phyloP scores from a whole-genome alignment of 2,797 vertebrate species.

The Benthosema pterotum region DNA sequence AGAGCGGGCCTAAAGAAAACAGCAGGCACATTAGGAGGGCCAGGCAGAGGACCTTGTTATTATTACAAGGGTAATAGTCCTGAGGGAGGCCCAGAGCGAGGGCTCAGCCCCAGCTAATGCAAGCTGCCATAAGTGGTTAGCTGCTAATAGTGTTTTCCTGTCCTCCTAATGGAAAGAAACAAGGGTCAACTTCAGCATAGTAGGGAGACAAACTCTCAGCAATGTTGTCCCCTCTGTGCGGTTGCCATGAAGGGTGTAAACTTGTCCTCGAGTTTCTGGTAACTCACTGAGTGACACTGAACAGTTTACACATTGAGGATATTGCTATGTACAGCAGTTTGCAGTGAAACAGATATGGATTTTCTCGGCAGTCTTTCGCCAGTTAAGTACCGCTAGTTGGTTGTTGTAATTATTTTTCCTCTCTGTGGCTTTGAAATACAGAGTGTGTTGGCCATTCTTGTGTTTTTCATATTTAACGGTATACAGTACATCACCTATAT shows the following conservation, averaged over 20 bases:
- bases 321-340: no score
- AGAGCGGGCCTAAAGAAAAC: constrained; percentile 64
- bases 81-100: constrained; percentile 60
- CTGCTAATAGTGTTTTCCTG: constrained; percentile 78
- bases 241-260: constrained; percentile 35
- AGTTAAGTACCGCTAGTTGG: no score
- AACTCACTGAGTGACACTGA: not conserved
- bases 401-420: no score
- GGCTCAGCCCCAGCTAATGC: constrained; percentile 58
- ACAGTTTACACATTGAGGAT: no score
- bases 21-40: constrained; percentile 61
- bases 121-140: constrained; percentile 67
- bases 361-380: no score
- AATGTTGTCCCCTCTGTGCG: constrained; percentile 23
- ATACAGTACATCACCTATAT: no score
- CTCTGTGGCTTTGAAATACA: not conserved
- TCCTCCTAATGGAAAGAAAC: constrained; percentile 71
- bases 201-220: constrained; percentile 33
- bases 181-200: constrained; percentile 50
- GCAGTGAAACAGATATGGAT: no score
- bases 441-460: not conserved
- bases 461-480: no score
- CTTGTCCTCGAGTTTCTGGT: constrained; percentile 54
- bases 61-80: constrained; percentile 73
- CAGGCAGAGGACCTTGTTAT: constrained; percentile 76